Percentiles rank a stretch among this genome's conserved stretches.
phyloP scores from a whole-genome alignment of 2,113 vertebrate species.

The Sakesphorus luctuosus region DNA sequence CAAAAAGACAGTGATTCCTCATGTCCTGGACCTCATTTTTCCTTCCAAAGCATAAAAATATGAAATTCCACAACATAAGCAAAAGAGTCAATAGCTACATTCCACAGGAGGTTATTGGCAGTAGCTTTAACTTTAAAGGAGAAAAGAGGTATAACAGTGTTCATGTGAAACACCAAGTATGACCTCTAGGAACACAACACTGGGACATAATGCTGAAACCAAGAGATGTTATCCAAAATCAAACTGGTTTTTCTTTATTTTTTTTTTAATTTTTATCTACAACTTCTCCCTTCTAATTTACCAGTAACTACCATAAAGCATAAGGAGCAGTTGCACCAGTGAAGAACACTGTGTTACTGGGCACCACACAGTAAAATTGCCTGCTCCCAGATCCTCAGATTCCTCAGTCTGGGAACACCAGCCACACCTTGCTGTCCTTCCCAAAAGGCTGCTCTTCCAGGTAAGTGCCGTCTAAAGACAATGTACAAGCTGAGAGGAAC shows the following conservation, averaged over 20 bases:
- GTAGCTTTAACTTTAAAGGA: not conserved
- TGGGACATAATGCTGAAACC: not conserved
- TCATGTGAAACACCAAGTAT: not conserved
- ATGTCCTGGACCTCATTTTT: not conserved
- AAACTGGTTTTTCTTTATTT: not conserved
- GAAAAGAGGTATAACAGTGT: not conserved
- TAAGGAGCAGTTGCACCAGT: not conserved
- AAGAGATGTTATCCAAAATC: not conserved
- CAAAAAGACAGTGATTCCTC: not conserved
- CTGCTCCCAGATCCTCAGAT: not conserved
- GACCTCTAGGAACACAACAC: not conserved
- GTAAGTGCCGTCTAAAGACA: accelerated
- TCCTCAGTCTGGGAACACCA: not conserved
- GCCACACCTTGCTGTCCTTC: not conserved
- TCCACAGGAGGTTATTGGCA: not conserved
- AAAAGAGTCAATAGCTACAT: not conserved
- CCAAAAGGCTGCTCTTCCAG: not conserved
- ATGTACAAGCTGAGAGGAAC: not conserved
- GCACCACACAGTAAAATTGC: not conserved
- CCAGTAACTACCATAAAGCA: not conserved
- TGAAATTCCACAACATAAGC: not conserved
- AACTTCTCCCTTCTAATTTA: not conserved
- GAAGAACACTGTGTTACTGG: not conserved
- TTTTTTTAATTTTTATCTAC: not conserved
- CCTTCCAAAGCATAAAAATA: not conserved